Evolutionary conservation across 2,888 invertebrate genomes (phyloP).

Genomic region (Eustalomyia histrio): DNA sequence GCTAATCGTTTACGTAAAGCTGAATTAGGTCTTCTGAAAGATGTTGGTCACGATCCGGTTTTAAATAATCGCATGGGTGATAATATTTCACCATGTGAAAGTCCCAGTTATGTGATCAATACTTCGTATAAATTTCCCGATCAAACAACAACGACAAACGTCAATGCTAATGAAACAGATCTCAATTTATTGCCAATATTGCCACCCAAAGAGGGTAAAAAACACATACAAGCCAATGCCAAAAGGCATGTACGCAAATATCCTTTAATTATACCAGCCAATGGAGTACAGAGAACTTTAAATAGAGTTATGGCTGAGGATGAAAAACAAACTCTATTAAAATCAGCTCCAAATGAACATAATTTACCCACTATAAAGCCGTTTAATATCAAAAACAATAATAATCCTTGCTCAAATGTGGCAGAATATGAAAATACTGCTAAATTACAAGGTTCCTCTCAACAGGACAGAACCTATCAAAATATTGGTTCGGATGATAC

Average conservation of each 20-base stretch:
- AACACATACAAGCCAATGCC: constrained; percentile 81
- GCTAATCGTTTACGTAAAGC: constrained; percentile 73
- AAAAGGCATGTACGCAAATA: constrained; percentile 90
- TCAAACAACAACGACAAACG: not conserved
- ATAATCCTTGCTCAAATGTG: constrained; percentile 54
- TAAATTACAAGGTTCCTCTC: constrained; percentile 8
- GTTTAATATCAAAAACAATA: constrained; percentile 41
- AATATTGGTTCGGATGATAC: constrained; percentile 75
- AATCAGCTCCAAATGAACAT: not conserved
- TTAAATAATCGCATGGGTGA: constrained; percentile 62
- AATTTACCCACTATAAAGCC: constrained; percentile 49
- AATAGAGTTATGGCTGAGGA: constrained; percentile 81
- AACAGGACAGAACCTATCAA: constrained; percentile 72
- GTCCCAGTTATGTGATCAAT: constrained; percentile 78
- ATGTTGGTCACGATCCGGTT: constrained; percentile 39
- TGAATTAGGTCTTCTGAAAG: constrained; percentile 65
- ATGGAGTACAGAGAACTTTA: constrained; percentile 83
- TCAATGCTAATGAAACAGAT: constrained; percentile 37
- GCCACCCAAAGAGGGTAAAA: constrained; percentile 85
- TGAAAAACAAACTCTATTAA: constrained; percentile 55
- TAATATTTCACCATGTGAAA: constrained; percentile 74
- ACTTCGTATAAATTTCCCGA: constrained; percentile 76
- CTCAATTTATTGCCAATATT: constrained; percentile 85
- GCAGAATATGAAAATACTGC: constrained; percentile 71
- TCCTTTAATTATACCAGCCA: constrained; percentile 87